phyloP scores from a whole-genome alignment of 2,888 invertebrate species.

The Petrophora chlorosata region DNA sequence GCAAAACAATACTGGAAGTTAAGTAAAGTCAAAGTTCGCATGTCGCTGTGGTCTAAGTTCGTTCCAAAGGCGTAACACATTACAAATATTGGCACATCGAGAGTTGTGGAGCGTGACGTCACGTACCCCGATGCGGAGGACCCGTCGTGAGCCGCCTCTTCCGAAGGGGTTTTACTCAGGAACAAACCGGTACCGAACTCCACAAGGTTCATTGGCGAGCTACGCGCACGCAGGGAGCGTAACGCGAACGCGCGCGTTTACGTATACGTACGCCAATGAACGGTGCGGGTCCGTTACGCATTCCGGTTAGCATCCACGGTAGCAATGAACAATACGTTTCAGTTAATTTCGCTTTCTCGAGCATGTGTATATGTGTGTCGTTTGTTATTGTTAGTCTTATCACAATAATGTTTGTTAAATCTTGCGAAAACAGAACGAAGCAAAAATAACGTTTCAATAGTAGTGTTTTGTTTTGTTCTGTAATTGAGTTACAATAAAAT shows the following conservation, averaged over 20 bases:
- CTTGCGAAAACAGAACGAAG: slow-evolving; percentile 23
- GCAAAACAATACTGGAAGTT: not conserved
- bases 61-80: slow-evolving; percentile 61
- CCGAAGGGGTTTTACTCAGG: slow-evolving; percentile 95
- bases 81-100: slow-evolving; percentile 68
- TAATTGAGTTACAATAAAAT: slow-evolving; percentile 18
- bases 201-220: slow-evolving; percentile 97
- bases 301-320: slow-evolving; percentile 78
- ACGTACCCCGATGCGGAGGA: slow-evolving; percentile 86
- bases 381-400: slow-evolving; percentile 30
- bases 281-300: slow-evolving; percentile 55
- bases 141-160: slow-evolving; percentile 90
- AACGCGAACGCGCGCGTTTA: not conserved
- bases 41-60: slow-evolving; percentile 46
- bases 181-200: slow-evolving; percentile 98
- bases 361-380: slow-evolving; percentile 57
- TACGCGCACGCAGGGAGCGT: slow-evolving; percentile 48
- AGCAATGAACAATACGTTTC: slow-evolving; percentile 76
- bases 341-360: slow-evolving; percentile 55
- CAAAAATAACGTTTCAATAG: slow-evolving; percentile 16
- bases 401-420: slow-evolving; percentile 4
- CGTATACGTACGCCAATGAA: slow-evolving; percentile 50
- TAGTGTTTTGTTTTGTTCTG: slow-evolving; percentile 25
- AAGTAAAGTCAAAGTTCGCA: slow-evolving; percentile 29
- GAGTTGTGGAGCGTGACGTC: slow-evolving; percentile 61